Base-by-base conservation (phyloP, 2,888 invertebrate species). In the Sinotaia quadrata region DNA sequence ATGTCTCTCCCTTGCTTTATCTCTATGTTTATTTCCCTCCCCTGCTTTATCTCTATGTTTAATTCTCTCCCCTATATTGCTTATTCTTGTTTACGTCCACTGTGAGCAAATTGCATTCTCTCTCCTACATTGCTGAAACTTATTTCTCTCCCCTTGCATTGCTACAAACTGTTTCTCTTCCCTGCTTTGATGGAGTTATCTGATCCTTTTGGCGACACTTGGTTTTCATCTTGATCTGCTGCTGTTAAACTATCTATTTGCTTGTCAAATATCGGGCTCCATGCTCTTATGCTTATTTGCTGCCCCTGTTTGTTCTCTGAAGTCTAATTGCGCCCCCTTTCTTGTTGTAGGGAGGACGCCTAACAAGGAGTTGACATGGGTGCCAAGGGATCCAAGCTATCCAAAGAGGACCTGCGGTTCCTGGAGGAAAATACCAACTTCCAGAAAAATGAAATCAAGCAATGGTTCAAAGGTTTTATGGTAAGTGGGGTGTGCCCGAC, bases 381-480 rank as follows among this genome's bases (percentile, higher is more conserved):
- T 15, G 67, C 70, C 51, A 58, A 66, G 31, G 67, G 68, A 52
- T 66, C 70, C 8, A 85, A 85, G 73, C 91, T 98, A 85, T 95
- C 96, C 87, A 97, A 97, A 90, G 98, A 98, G 90, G 99, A 99
- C 88, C 94, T 99, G 94, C 97, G 98, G 88, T 99, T 98, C 91
- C 92, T 99, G 81, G 97, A 97, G 90, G 93, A 95, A 78, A 97
- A 98, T 90, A 99, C 98, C 74, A 93, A 97, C 81, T 99, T 99
- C 89, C 97, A 97, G 85, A 98, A 99, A 90, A 94, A 95, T 82
- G 98, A 98, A 86, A 99, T 99, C 90, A 98, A 98, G 90, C 98
- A 98, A 90, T 99, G 98, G 98, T 98, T 99, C 91, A 97, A 98
- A 91, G 98, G 98, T 78, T 99, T 98, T 89, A 97, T 98, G 94